These are phyloP conservation scores for Pycnomerus fuliginosus DNA, from an alignment of 2,888 invertebrate genomes.

Conservation along the genomic window DNA sequence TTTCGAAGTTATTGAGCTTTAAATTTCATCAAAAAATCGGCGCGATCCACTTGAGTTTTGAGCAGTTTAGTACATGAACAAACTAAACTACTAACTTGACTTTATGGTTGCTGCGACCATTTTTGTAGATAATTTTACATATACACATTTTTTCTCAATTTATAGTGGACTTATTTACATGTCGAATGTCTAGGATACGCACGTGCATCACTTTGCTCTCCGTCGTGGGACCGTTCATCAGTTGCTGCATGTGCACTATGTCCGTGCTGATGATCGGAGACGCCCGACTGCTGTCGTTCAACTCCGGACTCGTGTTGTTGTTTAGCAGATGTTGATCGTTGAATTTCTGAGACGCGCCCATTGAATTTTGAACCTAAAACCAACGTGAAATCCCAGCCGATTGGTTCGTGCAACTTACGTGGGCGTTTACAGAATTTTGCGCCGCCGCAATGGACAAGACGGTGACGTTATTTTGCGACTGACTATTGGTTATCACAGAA, in stretches of 20 bases:
- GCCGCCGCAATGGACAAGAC: slow-evolving; percentile 15
- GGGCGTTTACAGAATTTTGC: slow-evolving; percentile 17
- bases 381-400: too few species aligned
- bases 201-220: slow-evolving; percentile 43
- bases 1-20: too few species aligned
- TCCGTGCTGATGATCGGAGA: slow-evolving; percentile 50
- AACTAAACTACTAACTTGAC: too few species aligned
- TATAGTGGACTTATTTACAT: too few species aligned
- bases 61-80: too few species aligned
- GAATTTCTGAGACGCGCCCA: slow-evolving; percentile 29
- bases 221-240: slow-evolving; percentile 55
- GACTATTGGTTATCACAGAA: slow-evolving; percentile 49
- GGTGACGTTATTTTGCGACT: slow-evolving; percentile 31
- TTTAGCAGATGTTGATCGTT: slow-evolving; percentile 38
- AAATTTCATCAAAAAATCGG: too few species aligned
- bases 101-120: too few species aligned
- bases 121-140: too few species aligned
- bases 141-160: too few species aligned
- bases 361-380: slow-evolving; percentile 37
- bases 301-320: slow-evolving; percentile 51
- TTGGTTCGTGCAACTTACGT: too few species aligned
- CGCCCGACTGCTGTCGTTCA: slow-evolving; percentile 59
- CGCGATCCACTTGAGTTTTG: too few species aligned
- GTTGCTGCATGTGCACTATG: slow-evolving; percentile 31
- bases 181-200: slow-evolving; percentile 1